A percentile compares a stretch with the other conserved stretches of the same genome.
phyloP scores from a whole-genome alignment of 1,140 invertebrate genomes.

The Hyles vespertilio region DNA sequence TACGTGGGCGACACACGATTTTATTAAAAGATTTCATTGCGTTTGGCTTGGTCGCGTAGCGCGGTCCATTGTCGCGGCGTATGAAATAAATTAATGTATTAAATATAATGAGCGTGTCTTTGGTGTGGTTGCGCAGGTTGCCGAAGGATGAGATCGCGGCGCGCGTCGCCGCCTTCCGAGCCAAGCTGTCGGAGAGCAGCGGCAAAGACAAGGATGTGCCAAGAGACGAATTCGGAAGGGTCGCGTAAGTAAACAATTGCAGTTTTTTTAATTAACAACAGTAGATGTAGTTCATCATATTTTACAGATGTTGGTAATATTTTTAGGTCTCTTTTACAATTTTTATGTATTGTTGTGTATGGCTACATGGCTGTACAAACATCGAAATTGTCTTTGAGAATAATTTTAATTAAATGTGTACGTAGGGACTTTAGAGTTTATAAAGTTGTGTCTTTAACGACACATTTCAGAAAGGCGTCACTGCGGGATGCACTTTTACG shows the following conservation, averaged over 20 bases:
- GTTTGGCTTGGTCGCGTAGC: conserved; percentile 28
- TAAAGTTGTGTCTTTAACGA: too few relatives aligned
- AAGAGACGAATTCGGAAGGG: conserved; percentile 85
- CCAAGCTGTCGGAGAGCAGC: conserved; percentile 83
- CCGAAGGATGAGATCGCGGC: conserved; percentile 86
- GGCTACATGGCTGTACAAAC: too few relatives aligned
- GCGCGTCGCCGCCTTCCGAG: conserved; percentile 87
- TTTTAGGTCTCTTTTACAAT: too few relatives aligned
- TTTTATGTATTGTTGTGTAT: too few relatives aligned
- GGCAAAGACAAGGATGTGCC: conserved; percentile 75
- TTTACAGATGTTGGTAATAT: too few relatives aligned
- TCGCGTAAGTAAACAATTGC: conserved; percentile 79
- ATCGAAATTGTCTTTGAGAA: too few relatives aligned
- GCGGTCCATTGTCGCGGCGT: conserved; percentile 20
- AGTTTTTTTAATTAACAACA: too few relatives aligned
- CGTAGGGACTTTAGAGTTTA: too few relatives aligned
- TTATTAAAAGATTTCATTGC: conserved; percentile 51
- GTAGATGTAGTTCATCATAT: too few relatives aligned
- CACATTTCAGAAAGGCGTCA: too few relatives aligned
- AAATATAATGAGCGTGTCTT: conserved; percentile 58
- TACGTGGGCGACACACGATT: conserved; percentile 32
- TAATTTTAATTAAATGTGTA: too few relatives aligned
- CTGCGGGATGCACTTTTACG: too few relatives aligned
- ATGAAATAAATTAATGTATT: conserved; percentile 10
- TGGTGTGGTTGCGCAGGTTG: conserved; percentile 79